Base-by-base conservation (phyloP, 2,797 vertebrate genomes). In the Danio jaintianensis region DNA sequence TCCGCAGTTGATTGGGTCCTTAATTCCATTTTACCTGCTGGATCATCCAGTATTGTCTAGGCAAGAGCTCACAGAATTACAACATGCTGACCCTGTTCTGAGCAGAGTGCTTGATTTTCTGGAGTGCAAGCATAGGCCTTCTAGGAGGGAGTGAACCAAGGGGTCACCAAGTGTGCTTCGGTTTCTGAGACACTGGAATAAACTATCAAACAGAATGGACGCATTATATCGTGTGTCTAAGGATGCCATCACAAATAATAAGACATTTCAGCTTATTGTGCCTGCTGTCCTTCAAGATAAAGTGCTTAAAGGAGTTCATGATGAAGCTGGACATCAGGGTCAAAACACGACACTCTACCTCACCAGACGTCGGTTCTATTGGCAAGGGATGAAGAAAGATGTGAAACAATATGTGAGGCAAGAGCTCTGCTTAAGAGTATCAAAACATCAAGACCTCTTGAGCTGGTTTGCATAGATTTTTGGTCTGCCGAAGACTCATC, bases 361-460 rank as follows among this genome's bases (percentile, higher is more conserved):
- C 1, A 29, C 64, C 2, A 67, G 64, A 67, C 20, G 13, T 4
- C 20, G 4, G 11, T 67, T 67, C 2, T 67, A 29, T 29, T 67
- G 43, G 42, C 63, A 45, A 22, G 45, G 43, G 2, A 16, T 63
- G 61, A 36, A 40, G n/a, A 42, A 42, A 6, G 22, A 36, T 5
- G 58, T 61, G 58, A 61, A 13, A 9, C 6, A 40, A 3, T 62
- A 40, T 9, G 36, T 62, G 36, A 62, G 0, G 59, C 6, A 8
- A 62, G 61, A 63, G 15, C 61, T 42, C 38, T 36, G 6, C 59
- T 62, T 62, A 29, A 62, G 29, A 38, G 13, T 62, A 36, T 62
- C 12, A 62, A 38, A 13, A n/a, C 61, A 63, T 63, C 61, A 16
- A 38, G 61, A 42, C 61, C 61, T 42, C 61, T 63, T 63, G 61